Evolutionary conservation across 2,113 vertebrate genomes (phyloP).

Genomic region (Oreotrochilus melanogaster): DNA sequence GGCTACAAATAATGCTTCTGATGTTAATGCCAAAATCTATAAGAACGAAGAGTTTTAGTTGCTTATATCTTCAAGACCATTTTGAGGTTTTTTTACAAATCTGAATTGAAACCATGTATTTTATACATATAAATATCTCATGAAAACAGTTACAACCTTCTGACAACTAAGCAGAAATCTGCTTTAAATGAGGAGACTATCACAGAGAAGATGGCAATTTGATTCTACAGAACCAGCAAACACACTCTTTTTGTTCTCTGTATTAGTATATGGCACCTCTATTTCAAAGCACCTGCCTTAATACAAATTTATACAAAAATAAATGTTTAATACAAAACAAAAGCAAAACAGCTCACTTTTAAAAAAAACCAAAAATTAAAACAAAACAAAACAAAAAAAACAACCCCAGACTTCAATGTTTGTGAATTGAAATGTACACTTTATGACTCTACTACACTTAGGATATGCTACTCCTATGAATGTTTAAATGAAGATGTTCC

Average conservation of each 20-base stretch:
- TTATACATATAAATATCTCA: neutral
- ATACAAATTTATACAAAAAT: constrained; percentile 75
- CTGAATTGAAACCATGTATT: neutral
- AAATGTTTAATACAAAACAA: constrained; percentile 70
- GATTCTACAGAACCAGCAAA: constrained; percentile 48
- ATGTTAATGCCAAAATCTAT: neutral
- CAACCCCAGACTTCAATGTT: neutral
- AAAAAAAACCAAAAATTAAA: constrained; percentile 54
- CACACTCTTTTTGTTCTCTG: constrained; percentile 68
- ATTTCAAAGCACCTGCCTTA: constrained; percentile 74
- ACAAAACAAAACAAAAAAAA: neutral
- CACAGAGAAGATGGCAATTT: neutral
- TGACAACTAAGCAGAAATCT: neutral
- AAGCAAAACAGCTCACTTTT: constrained; percentile 22
- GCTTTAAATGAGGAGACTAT: neutral
- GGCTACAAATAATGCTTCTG: neutral
- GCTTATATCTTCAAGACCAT: neutral
- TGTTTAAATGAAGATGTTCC: constrained; percentile 19
- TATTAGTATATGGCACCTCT: constrained; percentile 66
- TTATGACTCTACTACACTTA: neutral
- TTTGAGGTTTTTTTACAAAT: constrained; percentile 42
- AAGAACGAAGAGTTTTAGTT: neutral
- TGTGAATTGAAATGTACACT: neutral
- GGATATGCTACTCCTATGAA: neutral
- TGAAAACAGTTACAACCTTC: neutral